phyloP scores from a whole-genome alignment of 2,888 invertebrate genomes.

The Standfussiana lucernea region DNA sequence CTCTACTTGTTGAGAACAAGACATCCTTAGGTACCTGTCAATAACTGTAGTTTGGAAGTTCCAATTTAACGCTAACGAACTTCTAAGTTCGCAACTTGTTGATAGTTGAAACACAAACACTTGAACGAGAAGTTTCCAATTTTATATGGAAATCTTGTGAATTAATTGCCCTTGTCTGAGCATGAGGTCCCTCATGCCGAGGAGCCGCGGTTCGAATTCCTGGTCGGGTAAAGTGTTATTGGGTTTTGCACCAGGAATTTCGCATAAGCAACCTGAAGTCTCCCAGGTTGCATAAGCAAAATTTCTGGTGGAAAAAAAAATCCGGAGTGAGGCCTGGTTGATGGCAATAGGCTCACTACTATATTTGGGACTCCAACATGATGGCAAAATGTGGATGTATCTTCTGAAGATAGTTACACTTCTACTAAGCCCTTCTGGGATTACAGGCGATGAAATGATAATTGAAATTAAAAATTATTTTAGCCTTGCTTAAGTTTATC shows the following conservation, averaged over 20 bases:
- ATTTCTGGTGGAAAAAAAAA: no score
- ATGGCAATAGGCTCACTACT: background rate
- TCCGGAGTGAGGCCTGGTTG: background rate
- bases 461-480: background rate
- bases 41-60: conserved; percentile 47
- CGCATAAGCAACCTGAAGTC: background rate
- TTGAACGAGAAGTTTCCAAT: conserved; percentile 1
- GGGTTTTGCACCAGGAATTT: background rate
- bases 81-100: conserved; percentile 38
- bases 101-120: conserved; percentile 23
- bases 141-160: background rate
- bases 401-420: background rate
- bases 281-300: no score
- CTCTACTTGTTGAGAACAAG: conserved; percentile 29
- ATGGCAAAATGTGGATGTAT: background rate
- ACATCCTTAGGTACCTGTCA: conserved; percentile 51
- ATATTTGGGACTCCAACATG: background rate
- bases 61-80: conserved; percentile 52
- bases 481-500: background rate
- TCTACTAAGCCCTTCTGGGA: background rate
- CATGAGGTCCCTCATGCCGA: background rate
- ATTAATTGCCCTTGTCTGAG: background rate
- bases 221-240: background rate
- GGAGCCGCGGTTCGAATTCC: background rate
- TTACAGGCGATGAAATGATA: background rate